Conservation (phyloP, 2,888 invertebrate species). For the Euzetes globulus region DNA sequence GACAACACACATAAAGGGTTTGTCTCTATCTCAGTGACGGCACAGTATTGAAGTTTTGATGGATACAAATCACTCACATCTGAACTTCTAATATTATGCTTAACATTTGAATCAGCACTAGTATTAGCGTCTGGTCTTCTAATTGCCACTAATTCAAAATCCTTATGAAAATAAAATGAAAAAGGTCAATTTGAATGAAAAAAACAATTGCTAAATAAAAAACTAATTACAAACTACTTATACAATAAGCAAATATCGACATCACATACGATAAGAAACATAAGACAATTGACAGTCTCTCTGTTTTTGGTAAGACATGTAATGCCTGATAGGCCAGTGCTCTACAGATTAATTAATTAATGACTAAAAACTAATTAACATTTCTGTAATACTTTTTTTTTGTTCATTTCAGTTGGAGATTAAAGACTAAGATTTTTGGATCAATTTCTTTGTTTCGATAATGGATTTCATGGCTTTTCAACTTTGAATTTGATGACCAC, state of each 20-base stretch:
- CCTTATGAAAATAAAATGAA: conserved; percentile 10
- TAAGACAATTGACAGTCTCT: too few species aligned
- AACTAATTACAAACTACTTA: too few species aligned
- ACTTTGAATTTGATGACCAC: too few species aligned
- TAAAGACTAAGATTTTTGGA: too few species aligned
- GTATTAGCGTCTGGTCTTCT: conserved; percentile 22
- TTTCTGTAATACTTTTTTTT: not conserved
- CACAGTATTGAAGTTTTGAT: not conserved
- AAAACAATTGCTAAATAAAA: too few species aligned
- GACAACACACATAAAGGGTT: not conserved
- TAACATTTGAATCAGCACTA: conserved; percentile 9
- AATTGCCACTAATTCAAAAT: conserved; percentile 25
- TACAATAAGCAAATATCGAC: too few species aligned
- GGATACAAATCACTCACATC: conserved; percentile 20
- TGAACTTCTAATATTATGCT: conserved; percentile 3
- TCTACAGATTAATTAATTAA: not conserved
- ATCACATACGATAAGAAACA: too few species aligned
- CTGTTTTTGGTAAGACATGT: too few species aligned
- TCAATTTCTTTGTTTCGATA: too few species aligned
- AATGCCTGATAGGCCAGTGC: too few species aligned
- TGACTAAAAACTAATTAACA: not conserved
- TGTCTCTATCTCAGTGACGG: conserved; percentile 17
- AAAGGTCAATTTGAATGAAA: not conserved
- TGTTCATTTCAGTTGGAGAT: not conserved
- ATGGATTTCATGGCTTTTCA: too few species aligned